Evolutionary conservation across 1,140 invertebrate species (phyloP), one percentile per base, ranked within the genome.

Genomic region (Brachionus asplanchnoidis): DNA sequence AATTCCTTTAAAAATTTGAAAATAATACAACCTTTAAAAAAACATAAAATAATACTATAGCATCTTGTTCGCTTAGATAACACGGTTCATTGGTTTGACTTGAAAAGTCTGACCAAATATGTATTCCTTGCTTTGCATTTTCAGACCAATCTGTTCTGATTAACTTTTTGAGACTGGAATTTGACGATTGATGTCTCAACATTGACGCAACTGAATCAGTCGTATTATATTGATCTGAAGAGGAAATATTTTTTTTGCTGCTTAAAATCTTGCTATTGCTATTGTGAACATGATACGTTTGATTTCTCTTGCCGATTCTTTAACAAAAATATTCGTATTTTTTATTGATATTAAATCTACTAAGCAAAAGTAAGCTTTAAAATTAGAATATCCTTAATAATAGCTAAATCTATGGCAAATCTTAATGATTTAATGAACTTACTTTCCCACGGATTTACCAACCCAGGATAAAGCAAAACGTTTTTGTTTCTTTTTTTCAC

Each of bases 61-160:
- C 32, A 82, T 82, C 65, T 26, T 9, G n/a, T 17, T 82, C 50
- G 12, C 14, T 65, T 26, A 82, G n/a, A 44, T 65, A 82, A 46
- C 79, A 82, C n/a, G 53, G n/a, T 42, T 82, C 79, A 46, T 82
- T 82, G 0, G 9, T 1, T 20, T 26, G n/a, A 46, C 28, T 65
- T 11, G 23, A 28, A 23, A 65, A 36, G 40, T 82, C 79, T 12
- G 53, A 65, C 79, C 79, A 82, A 44, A 82, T 2, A 68, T 82
- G 79, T 6, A 44, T 17, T 23, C 79, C 79, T 82, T 60, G 79
- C 14, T 65, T 60, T 20, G 79, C 53, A 36, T 65, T 82, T 66
- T 40, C 53, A 20, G 20, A 50, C 73, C 73, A 77, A 32, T 50
- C 20, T 23, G 9, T 77, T 20, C 26, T 26, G 14, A 14, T 46